Conservation (phyloP, 2,797 vertebrate species). For the Microctenopoma steveboyesi region DNA sequence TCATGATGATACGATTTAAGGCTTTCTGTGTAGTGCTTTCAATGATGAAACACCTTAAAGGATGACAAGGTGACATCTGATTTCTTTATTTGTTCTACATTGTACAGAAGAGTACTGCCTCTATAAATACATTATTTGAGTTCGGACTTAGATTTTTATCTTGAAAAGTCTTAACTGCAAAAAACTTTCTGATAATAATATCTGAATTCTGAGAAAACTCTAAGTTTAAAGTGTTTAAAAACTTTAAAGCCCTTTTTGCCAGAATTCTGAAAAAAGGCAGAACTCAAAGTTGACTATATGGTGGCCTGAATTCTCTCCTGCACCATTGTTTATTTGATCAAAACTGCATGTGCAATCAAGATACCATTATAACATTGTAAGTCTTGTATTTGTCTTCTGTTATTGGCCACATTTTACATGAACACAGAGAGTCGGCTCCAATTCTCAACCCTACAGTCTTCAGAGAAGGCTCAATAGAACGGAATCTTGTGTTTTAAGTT, state of each 20-base stretch:
- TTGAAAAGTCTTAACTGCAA: too few relatives aligned
- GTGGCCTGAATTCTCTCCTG: too few relatives aligned
- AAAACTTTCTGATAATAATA: too few relatives aligned
- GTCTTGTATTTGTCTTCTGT: conserved; percentile 26
- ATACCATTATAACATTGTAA: conserved; percentile 11
- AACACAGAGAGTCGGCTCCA: neutral
- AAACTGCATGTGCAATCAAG: conserved; percentile 57
- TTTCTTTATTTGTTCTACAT: conserved; percentile 14
- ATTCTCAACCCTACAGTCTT: conserved; percentile 5
- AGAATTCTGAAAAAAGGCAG: too few relatives aligned
- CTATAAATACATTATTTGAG: too few relatives aligned
- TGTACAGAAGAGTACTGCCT: neutral
- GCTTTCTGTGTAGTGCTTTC: conserved; percentile 55
- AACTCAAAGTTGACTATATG: too few relatives aligned
- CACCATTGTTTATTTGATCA: conserved; percentile 25
- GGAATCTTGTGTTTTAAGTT: conserved; percentile 19
- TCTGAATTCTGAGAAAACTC: too few relatives aligned
- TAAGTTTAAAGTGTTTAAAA: too few relatives aligned
- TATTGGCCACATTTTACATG: conserved; percentile 15
- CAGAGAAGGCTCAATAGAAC: conserved; percentile 19
- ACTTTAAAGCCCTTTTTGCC: too few relatives aligned
- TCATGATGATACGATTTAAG: conserved; percentile 42
- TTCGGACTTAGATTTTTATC: too few relatives aligned
- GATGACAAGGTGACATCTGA: conserved; percentile 21
- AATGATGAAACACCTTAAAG: conserved; percentile 31